These are phyloP conservation scores for Anastatus disparis DNA, from an alignment of 1,140 invertebrate genomes.

Conservation along the genomic window DNA sequence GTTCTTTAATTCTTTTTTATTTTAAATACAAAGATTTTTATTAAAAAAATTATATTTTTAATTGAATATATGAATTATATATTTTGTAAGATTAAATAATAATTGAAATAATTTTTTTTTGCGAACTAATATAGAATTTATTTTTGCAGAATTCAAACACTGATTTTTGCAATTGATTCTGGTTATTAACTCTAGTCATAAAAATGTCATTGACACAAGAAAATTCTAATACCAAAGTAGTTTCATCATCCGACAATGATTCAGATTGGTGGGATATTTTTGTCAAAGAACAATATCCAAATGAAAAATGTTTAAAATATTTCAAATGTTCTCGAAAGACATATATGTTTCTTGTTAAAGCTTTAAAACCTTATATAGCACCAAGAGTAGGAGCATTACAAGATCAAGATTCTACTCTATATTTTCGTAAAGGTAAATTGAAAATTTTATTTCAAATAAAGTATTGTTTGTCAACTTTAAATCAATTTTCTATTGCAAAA, in stretches of 20 bases:
- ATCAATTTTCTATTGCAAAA: background rate
- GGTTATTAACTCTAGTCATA: too few relatives aligned
- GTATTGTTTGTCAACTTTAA: too few relatives aligned
- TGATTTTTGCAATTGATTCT: too few relatives aligned
- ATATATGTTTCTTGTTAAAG: conserved; percentile 31
- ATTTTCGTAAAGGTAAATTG: conserved; percentile 28
- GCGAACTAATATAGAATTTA: too few relatives aligned
- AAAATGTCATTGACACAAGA: conserved; percentile 18
- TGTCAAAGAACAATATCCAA: conserved; percentile 32
- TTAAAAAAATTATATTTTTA: too few relatives aligned
- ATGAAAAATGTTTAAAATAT: conserved; percentile 36
- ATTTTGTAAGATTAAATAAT: too few relatives aligned
- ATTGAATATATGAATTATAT: too few relatives aligned
- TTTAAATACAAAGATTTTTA: too few relatives aligned
- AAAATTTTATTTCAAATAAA: too few relatives aligned
- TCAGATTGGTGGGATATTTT: conserved; percentile 41
- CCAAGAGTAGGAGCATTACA: conserved; percentile 9
- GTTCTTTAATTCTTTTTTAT: too few relatives aligned
- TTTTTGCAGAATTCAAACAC: too few relatives aligned
- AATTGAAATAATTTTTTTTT: too few relatives aligned
- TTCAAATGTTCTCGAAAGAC: conserved; percentile 44
- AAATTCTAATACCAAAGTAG: background rate
- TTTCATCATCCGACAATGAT: background rate
- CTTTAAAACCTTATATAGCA: conserved; percentile 28
- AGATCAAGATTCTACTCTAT: background rate